Base-by-base conservation (phyloP, 2,113 vertebrate species). In the Apodemus sylvaticus region DNA sequence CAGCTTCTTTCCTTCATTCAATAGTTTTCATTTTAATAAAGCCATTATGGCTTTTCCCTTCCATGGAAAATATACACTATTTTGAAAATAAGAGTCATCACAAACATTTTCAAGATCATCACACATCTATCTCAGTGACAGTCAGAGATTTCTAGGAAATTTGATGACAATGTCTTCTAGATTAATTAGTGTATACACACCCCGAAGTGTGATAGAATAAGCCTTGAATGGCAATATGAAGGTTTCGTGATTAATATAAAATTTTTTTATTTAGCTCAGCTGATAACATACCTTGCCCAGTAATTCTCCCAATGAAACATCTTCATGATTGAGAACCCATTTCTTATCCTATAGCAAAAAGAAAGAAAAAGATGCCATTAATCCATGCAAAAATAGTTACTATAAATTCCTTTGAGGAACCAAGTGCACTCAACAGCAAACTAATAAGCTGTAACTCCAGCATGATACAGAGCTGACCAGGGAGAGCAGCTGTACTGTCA, bases 321-420 rank as follows among this genome's bases (percentile, higher is more conserved):
- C 99, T 98, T 99, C 99, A 60, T 99, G 99, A 98, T 99, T 99
- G 95, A 99, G 99, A 98, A 99, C 98, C 99, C 99, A 99, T 89
- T 99, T 99, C 97, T 99, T 99, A 98, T 99, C 99, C 99, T 99
- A 94, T 0, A 73, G 73, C 24, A 97, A 96, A 81, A 85, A 97
- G 97, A 95, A 10, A 71, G 5, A n/a, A 60, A 81, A 48, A 34
- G 19, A n/a, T 96, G 22, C 39, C 91, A 74, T 95, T 53, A 97
- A 89, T 42, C 5, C 53, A 93, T n/a, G 31, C 5, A 96, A 97
- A 36, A 88, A 58, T 4, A 96, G 13, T 94, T 97, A 85, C 51
- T 95, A 0, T 68, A 96, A 17, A 96, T 1, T 29, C 0, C 64
- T 85, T 58, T 96, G 68, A 94, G 45, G 26, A 42, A 58, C 1